Percentiles rank a stretch among this genome's conserved stretches.
These are phyloP conservation scores for Dreissena polymorpha DNA, from an alignment of 1,140 invertebrate species.

Conservation along the genomic window DNA sequence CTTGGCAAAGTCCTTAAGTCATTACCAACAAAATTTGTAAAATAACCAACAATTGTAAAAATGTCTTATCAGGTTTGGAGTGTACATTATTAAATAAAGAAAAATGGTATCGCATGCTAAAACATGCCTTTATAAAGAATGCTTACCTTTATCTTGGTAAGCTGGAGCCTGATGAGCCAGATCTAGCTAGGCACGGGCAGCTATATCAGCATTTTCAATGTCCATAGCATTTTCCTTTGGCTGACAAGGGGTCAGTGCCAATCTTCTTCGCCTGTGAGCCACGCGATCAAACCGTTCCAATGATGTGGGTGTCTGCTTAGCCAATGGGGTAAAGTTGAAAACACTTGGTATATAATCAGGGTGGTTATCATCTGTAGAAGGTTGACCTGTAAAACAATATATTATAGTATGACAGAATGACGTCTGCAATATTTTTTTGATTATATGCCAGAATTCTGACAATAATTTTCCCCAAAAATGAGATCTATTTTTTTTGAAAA, in stretches of 20 bases:
- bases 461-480: not conserved
- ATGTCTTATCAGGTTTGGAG: too few relatives aligned
- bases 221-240: not conserved
- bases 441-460: not conserved
- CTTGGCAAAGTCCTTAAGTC: not conserved
- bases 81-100: too few relatives aligned
- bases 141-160: not conserved
- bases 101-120: too few relatives aligned
- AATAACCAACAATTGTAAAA: not conserved
- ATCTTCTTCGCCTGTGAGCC: not conserved
- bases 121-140: too few relatives aligned
- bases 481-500: slow-evolving; percentile 11
- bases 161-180: not conserved
- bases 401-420: too few relatives aligned
- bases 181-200: too few relatives aligned
- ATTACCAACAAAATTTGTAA: not conserved
- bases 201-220: not conserved
- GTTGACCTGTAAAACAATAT: not conserved
- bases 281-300: not conserved
- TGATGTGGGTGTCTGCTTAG: not conserved
- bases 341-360: not conserved
- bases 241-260: not conserved
- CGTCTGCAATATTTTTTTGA: not conserved
- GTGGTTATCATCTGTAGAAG: not conserved
- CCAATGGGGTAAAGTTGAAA: not conserved